These are phyloP conservation scores for Colletes latitarsis DNA, from an alignment of 1,140 invertebrate genomes.

Conservation along the genomic window DNA sequence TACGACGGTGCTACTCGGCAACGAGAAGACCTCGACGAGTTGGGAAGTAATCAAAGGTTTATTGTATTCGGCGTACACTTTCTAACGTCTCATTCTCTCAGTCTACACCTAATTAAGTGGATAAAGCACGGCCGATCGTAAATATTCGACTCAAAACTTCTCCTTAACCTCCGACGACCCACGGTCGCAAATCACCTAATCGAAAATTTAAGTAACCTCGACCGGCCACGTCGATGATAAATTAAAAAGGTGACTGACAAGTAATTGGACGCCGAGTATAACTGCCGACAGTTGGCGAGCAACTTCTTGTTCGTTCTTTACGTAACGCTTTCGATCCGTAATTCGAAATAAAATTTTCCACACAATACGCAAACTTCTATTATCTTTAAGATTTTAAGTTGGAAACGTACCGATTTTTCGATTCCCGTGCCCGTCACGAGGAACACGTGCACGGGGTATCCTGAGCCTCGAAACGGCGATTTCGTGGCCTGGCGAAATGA, in stretches of 20 bases:
- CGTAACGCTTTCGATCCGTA: too few relatives aligned
- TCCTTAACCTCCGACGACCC: slow-evolving; percentile 44
- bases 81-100: slow-evolving; percentile 30
- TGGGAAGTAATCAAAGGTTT: slow-evolving; percentile 25
- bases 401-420: too few relatives aligned
- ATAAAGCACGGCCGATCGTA: slow-evolving; percentile 11
- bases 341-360: too few relatives aligned
- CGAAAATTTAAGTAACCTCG: background rate
- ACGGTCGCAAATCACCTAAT: slow-evolving; percentile 19
- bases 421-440: too few relatives aligned
- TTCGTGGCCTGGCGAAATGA: slow-evolving; percentile 47
- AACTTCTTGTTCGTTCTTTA: background rate
- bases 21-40: background rate
- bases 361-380: too few relatives aligned
- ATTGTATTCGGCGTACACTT: slow-evolving; percentile 29
- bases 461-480: slow-evolving; percentile 15
- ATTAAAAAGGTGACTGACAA: slow-evolving; percentile 38
- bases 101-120: slow-evolving; percentile 43
- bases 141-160: slow-evolving; percentile 52
- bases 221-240: slow-evolving; percentile 39
- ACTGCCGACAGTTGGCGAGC: slow-evolving; percentile 29
- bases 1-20: too few relatives aligned
- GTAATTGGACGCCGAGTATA: slow-evolving; percentile 16
- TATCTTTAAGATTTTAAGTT: too few relatives aligned
- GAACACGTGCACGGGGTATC: background rate